Percentiles rank a stretch among this genome's conserved stretches.
Evolutionary conservation across 1,140 invertebrate species (phyloP).

Genomic region (Psix sp.): DNA sequence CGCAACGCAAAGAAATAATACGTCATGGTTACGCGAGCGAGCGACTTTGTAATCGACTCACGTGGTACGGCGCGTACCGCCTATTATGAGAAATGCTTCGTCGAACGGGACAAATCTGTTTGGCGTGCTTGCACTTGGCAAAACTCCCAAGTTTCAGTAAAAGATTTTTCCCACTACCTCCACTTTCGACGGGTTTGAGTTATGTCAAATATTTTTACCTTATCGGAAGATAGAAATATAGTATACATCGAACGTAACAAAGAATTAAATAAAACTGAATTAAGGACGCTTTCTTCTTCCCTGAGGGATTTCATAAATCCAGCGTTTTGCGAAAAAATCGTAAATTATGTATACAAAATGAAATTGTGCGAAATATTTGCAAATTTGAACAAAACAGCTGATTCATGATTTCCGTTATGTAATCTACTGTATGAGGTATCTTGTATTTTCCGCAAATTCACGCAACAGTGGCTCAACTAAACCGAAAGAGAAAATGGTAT

Average conservation of each 20-base stretch:
- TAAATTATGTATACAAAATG: no score
- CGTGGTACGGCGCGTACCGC: conserved; percentile 55
- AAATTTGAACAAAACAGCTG: no score
- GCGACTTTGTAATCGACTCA: conserved; percentile 56
- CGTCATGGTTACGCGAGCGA: conserved; percentile 52
- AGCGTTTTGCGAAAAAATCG: no score
- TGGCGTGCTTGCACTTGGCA: conserved; percentile 64
- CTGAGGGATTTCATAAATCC: no score
- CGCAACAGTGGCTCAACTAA: no score
- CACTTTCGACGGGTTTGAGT: conserved; percentile 45
- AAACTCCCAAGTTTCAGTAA: conserved; percentile 59
- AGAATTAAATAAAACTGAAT: conserved; percentile 28
- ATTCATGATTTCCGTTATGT: no score
- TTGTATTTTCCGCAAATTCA: no score
- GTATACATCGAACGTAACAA: conserved; percentile 15
- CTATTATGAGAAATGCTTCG: conserved; percentile 64
- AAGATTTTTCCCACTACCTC: conserved; percentile 54
- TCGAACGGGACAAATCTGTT: conserved; percentile 65
- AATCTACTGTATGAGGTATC: no score
- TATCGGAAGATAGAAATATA: conserved; percentile 30
- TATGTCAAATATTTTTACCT: conserved; percentile 54
- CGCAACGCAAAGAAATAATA: conserved; percentile 30
- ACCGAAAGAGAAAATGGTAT: conserved; percentile 1
- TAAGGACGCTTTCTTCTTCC: conserved; percentile 13
- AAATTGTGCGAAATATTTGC: no score